A percentile compares a stretch with the other conserved stretches of the same genome.
Conservation (phyloP, 2,113 vertebrate species). For the Calypte anna region DNA sequence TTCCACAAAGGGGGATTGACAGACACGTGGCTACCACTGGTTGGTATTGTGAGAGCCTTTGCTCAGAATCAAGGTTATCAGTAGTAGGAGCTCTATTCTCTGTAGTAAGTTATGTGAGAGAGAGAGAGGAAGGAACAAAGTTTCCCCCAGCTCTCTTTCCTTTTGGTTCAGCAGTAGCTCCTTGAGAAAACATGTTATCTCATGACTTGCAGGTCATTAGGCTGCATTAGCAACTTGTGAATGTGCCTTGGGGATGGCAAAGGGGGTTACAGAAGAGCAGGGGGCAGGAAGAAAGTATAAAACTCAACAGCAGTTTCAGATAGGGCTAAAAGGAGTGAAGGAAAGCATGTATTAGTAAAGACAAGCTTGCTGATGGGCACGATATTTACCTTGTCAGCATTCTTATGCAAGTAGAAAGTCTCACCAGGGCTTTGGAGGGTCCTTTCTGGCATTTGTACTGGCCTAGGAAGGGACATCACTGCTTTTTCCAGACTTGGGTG, state of each 20-base stretch:
- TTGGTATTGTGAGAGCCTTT: background rate
- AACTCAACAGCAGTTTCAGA: background rate
- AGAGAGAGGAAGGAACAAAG: conserved; percentile 72
- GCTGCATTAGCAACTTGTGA: conserved; percentile 77
- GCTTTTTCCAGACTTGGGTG: background rate
- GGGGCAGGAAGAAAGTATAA: background rate
- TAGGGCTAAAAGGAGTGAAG: background rate
- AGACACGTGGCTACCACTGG: rapidly evolving
- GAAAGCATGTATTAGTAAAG: background rate
- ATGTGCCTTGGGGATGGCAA: background rate
- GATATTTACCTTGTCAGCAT: background rate
- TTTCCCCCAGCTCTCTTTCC: background rate
- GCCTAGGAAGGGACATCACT: background rate
- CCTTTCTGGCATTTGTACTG: background rate
- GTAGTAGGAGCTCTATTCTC: background rate
- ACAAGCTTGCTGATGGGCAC: background rate
- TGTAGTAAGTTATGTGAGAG: conserved; percentile 64
- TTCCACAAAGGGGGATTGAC: background rate
- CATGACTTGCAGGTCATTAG: background rate
- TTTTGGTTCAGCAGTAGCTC: background rate
- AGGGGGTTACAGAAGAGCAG: background rate
- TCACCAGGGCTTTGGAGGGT: background rate
- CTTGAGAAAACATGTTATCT: background rate
- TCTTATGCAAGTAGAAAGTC: background rate
- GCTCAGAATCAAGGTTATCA: background rate